phyloP scores from a whole-genome alignment of 2,888 invertebrate species.

The Ecdyonurus torrentis region DNA sequence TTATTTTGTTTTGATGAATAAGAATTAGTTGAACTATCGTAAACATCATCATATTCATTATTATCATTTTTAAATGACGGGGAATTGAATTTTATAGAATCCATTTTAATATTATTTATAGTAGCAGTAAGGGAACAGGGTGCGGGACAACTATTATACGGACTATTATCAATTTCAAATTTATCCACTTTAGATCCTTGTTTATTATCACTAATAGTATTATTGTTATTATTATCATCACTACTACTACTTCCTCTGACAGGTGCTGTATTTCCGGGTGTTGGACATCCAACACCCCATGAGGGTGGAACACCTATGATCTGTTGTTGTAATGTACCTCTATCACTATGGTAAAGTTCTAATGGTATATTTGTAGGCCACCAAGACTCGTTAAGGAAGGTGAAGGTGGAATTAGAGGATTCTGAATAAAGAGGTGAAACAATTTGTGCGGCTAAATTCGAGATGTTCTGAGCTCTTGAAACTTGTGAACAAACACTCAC shows the following conservation, averaged over 20 bases:
- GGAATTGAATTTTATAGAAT: background rate
- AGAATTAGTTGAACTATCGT: background rate
- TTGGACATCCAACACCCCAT: background rate
- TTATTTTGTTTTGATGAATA: background rate
- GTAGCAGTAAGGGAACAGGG: background rate
- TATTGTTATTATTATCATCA: background rate
- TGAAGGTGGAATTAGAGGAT: no score
- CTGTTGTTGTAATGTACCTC: background rate
- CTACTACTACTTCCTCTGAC: background rate
- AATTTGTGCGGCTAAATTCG: no score
- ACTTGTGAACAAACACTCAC: background rate
- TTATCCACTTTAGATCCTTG: background rate
- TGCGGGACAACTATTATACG: background rate
- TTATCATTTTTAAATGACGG: background rate
- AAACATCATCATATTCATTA: background rate
- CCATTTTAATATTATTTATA: background rate
- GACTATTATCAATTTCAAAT: background rate
- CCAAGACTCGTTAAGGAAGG: background rate
- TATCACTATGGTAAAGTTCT: background rate
- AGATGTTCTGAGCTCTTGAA: background rate
- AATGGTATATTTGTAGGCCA: background rate
- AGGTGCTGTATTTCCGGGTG: background rate
- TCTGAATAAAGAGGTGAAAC: no score
- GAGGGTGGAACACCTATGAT: constrained; percentile 1
- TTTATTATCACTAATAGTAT: background rate